Conservation (phyloP, 1,140 invertebrate genomes). For the Drosophila sp. region DNA sequence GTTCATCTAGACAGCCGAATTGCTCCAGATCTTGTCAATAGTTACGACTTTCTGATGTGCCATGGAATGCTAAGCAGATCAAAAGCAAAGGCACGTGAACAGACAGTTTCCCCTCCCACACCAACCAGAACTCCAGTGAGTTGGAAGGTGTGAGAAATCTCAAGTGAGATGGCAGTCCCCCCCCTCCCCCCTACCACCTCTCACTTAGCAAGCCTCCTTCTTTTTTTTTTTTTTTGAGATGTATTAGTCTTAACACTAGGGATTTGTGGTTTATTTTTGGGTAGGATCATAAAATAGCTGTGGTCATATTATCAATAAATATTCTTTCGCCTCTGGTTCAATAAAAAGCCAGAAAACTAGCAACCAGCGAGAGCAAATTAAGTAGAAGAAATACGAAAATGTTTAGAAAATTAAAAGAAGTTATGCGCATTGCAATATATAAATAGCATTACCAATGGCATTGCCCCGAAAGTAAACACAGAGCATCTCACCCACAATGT, state of each 20-base stretch:
- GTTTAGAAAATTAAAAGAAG: constrained; percentile 65
- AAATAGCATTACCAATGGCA: constrained; percentile 60
- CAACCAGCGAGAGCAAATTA: constrained; percentile 69
- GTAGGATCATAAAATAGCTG: constrained; percentile 71
- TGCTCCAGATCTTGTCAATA: constrained; percentile 68
- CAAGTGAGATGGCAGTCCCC: constrained; percentile 62
- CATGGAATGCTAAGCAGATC: constrained; percentile 76
- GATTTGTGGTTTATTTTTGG: constrained; percentile 75
- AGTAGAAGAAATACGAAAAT: constrained; percentile 61
- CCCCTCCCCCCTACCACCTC: constrained; percentile 3
- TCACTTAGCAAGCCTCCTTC: background rate
- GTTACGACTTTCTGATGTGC: constrained; percentile 78
- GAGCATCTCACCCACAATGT: constrained; percentile 21
- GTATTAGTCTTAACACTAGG: constrained; percentile 65
- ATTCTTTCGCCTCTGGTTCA: constrained; percentile 56
- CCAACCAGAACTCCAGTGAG: constrained; percentile 31
- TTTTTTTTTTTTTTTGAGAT: background rate
- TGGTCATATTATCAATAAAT: constrained; percentile 79
- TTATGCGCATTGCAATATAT: constrained; percentile 60
- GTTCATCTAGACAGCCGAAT: constrained; percentile 10
- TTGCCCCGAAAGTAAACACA: constrained; percentile 65
- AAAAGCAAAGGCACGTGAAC: constrained; percentile 67
- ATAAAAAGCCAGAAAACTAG: constrained; percentile 62
- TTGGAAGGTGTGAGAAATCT: constrained; percentile 69
- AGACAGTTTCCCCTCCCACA: background rate